Base-by-base conservation (phyloP, 2,888 invertebrate species). In the Pterostichus niger region DNA sequence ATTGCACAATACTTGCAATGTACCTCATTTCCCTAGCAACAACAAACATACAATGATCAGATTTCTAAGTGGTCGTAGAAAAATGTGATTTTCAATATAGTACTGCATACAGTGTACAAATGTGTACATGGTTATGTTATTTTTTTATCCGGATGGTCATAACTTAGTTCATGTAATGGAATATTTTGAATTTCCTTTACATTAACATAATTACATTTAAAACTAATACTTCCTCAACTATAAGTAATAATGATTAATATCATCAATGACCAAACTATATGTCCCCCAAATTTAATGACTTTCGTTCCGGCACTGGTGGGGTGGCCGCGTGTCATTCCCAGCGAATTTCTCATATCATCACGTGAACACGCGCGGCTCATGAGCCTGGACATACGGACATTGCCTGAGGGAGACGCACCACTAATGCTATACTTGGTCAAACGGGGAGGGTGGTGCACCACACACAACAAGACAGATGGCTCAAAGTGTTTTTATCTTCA, bases 341-440 rank as follows among this genome's bases (percentile, higher is more conserved):
- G 31, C 75, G 75, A 75, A 75, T 54, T 56, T 73, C 15, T 77
- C 77, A 77, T 56, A 77, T 77, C 56, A 56, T 77, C 77, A 56
- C 77, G 56, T 77, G 56, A 77, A 13, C 35, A 56, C 17, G 40
- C 40, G 40, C 6, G 7, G 6, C 40, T 6, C 40, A 17, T 56
- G 6, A 17, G 56, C 6, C 11, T 17, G 56, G 56, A 56, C 56
- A 17, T 52, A 56, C 13, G 56, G 56, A 17, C 56, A 56, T 17
- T 15, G 17, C 56, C 15, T 2, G 2, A 17, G 56, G 56, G 56
- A 17, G 13, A 13, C 11, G 44, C 24, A 24, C 40, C 6, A 40
- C 40, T 49, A 49, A 49, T 49, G 11, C 49, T 13, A 49, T 49
- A 49, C n/a, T 49, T 49, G 49, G 5, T 49, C 49, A n/a, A 13